Conservation (phyloP, 2,797 vertebrate species). For the Acanthurus leucopareius region DNA sequence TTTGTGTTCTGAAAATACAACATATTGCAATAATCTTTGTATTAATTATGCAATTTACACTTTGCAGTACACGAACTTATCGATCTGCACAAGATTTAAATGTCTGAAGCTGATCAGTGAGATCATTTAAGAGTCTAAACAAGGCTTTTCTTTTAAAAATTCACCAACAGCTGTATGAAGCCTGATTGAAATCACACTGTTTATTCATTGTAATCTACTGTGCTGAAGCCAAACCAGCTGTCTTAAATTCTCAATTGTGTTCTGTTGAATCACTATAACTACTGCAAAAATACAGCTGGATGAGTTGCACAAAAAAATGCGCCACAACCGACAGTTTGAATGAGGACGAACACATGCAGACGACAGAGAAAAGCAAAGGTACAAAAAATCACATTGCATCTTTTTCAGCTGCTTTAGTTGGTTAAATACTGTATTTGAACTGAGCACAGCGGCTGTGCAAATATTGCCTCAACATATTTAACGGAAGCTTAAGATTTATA, state of each 20-base stretch:
- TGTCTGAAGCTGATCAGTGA: not conserved
- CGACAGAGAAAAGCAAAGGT: not conserved
- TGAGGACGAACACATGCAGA: slow-evolving; percentile 6
- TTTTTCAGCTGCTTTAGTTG: not conserved
- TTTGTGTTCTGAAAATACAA: no score
- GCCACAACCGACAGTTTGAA: slow-evolving; percentile 2
- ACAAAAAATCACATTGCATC: not conserved
- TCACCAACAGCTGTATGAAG: not conserved
- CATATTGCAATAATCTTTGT: not conserved
- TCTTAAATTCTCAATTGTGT: not conserved
- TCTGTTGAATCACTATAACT: slow-evolving; percentile 4
- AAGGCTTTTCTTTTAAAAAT: not conserved
- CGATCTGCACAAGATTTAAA: not conserved
- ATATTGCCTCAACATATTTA: not conserved
- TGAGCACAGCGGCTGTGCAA: not conserved
- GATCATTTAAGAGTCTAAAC: not conserved
- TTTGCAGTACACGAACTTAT: not conserved
- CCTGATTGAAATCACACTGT: not conserved
- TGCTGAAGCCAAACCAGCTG: not conserved
- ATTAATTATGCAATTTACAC: not conserved
- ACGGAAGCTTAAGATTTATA: not conserved
- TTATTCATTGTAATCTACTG: not conserved
- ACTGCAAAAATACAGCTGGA: not conserved
- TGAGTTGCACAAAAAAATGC: slow-evolving; percentile 1
- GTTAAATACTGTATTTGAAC: slow-evolving; percentile 3